These are phyloP conservation scores for Alauda arvensis DNA, from an alignment of 2,797 vertebrate species.

Conservation along the genomic window DNA sequence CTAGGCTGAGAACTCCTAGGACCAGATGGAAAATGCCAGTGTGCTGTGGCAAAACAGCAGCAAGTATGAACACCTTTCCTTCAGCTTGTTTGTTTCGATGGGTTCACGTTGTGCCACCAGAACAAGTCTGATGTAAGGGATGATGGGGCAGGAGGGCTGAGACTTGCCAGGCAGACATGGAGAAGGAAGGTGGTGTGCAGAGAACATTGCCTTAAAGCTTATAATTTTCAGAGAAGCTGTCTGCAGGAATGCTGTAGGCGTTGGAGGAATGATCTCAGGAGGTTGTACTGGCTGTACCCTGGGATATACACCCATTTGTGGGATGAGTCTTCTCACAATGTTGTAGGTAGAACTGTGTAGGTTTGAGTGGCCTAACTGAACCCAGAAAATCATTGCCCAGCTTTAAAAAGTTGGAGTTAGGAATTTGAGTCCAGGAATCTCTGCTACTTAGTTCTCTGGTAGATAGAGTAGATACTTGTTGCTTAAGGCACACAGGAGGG, in stretches of 20 bases:
- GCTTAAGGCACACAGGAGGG: not conserved
- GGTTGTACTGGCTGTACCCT: not conserved
- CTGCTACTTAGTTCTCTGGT: not conserved
- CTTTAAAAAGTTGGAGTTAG: not conserved
- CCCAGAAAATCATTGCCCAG: not conserved
- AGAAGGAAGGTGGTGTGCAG: not conserved
- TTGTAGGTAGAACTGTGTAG: not conserved
- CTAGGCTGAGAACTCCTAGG: not conserved
- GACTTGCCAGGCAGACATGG: not conserved
- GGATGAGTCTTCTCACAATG: not conserved
- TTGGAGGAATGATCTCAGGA: not conserved
- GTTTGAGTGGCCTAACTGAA: not conserved
- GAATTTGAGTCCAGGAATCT: not conserved
- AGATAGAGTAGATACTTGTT: not conserved
- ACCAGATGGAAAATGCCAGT: not conserved
- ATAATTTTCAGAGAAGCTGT: not conserved
- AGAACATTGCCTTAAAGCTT: not conserved
- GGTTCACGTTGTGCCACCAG: not conserved
- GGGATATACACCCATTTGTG: not conserved
- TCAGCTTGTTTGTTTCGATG: not conserved
- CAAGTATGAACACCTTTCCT: not conserved
- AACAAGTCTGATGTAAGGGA: not conserved
- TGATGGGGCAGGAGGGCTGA: not conserved
- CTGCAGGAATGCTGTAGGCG: not conserved
- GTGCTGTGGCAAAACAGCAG: not conserved